A percentile compares a stretch with the other conserved stretches of the same genome.
phyloP scores from a whole-genome alignment of 2,888 invertebrate species.

The Apamea monoglypha region DNA sequence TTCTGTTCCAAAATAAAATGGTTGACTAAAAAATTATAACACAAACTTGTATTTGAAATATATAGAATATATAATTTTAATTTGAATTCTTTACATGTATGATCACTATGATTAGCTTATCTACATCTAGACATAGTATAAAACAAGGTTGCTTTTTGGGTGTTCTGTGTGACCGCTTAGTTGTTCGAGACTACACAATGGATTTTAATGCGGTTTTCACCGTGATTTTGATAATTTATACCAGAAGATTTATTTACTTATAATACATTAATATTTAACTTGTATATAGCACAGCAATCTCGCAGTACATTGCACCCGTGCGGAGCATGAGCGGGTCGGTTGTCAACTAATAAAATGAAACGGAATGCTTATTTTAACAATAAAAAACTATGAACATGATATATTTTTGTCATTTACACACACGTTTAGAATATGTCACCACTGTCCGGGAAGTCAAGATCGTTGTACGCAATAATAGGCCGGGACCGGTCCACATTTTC shows the following conservation, averaged over 20 bases:
- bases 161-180: background rate
- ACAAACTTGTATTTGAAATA: conserved; percentile 43
- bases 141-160: background rate
- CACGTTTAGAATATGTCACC: conserved; percentile 93
- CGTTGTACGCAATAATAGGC: conserved; percentile 96
- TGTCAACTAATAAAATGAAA: conserved; percentile 49
- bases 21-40: conserved; percentile 13
- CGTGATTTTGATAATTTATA: background rate
- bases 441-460: conserved; percentile 96
- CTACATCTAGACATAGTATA: background rate
- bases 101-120: conserved; percentile 45
- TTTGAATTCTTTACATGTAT: conserved; percentile 35
- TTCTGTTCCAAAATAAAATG: conserved; percentile 6
- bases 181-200: background rate
- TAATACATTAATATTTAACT: conserved; percentile 10
- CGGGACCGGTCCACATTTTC: conserved; percentile 93
- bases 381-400: conserved; percentile 55
- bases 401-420: conserved; percentile 60
- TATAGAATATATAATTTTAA: too few species aligned
- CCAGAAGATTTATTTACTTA: background rate
- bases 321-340: background rate
- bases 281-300: background rate
- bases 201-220: background rate
- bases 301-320: conserved; percentile 7
- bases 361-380: conserved; percentile 68